A percentile compares a stretch with the other conserved stretches of the same genome.
phyloP scores from a whole-genome alignment of 2,113 vertebrate species.

The Penelope pileata region DNA sequence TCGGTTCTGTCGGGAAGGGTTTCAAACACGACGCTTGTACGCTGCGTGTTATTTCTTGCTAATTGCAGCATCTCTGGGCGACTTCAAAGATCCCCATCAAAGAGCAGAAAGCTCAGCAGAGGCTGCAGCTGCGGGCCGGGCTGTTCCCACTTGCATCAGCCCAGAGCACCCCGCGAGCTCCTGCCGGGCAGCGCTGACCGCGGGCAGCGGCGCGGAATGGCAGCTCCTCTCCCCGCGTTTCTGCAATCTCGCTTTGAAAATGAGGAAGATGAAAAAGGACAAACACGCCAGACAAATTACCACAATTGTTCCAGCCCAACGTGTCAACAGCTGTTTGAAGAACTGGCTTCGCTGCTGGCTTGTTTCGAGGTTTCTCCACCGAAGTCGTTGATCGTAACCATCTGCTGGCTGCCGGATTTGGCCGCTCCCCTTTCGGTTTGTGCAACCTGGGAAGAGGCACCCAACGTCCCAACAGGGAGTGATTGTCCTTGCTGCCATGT shows the following conservation, averaged over 20 bases:
- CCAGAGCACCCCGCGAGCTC: neutral
- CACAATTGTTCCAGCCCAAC: too few relatives aligned
- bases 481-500: fast-evolving
- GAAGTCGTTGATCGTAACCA: fast-evolving
- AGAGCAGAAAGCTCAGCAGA: neutral
- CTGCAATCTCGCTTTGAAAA: neutral
- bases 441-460: neutral
- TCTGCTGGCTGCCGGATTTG: neutral
- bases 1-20: neutral
- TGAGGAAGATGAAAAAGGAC: neutral
- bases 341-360: neutral
- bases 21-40: neutral
- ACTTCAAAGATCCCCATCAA: neutral
- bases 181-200: neutral
- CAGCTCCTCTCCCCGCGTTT: neutral
- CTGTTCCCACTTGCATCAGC: neutral
- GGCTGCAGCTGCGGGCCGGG: neutral
- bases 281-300: neutral
- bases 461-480: neutral
- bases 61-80: neutral
- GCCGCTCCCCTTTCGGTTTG: neutral
- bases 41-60: neutral
- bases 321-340: neutral
- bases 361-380: neutral
- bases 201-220: fast-evolving